These are phyloP conservation scores for Staurois parvus DNA, from an alignment of 2,797 vertebrate species.

Conservation along the genomic window DNA sequence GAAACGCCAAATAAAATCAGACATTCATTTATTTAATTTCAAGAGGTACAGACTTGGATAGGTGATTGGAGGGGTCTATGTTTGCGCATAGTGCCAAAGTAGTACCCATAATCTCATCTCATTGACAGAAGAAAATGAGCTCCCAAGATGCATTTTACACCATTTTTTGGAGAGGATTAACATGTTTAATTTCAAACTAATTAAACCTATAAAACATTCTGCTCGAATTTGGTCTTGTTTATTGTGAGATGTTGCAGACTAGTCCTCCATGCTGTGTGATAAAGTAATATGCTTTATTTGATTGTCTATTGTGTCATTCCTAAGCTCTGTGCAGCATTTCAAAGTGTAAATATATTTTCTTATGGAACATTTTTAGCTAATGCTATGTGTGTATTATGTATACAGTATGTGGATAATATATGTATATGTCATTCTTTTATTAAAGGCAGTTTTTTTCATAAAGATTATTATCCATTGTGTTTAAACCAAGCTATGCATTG, in stretches of 20 bases:
- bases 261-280: slow-evolving; percentile 10
- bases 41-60: too few relatives aligned
- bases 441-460: slow-evolving; percentile 34
- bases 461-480: background rate
- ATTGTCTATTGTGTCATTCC: background rate
- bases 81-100: background rate
- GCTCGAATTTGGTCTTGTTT: background rate
- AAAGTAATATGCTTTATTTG: background rate
- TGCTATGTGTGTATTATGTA: slow-evolving; percentile 15
- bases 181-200: slow-evolving; percentile 36
- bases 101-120: background rate
- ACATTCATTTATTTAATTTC: too few relatives aligned
- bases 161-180: slow-evolving; percentile 14
- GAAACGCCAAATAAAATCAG: too few relatives aligned
- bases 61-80: background rate
- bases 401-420: slow-evolving; percentile 8
- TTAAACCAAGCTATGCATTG: background rate
- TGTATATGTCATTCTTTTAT: slow-evolving; percentile 36
- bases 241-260: slow-evolving; percentile 6
- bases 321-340: background rate
- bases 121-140: background rate
- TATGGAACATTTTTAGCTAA: slow-evolving; percentile 38
- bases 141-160: background rate
- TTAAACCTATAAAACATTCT: slow-evolving; percentile 39
- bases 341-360: slow-evolving; percentile 47